Conservation (phyloP, 2,888 invertebrate species). For the Eledona agricola region DNA sequence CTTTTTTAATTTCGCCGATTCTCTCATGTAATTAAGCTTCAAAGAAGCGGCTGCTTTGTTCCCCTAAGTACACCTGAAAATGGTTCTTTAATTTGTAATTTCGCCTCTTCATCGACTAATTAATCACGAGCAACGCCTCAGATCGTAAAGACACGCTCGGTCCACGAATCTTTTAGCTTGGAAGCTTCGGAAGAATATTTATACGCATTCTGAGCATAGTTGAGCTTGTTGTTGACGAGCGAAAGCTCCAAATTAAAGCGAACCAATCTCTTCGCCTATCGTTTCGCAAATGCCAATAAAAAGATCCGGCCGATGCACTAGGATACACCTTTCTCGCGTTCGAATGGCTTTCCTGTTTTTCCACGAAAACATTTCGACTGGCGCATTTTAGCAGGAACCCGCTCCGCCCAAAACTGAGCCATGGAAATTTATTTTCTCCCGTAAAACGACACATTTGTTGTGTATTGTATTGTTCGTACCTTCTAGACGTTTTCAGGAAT, state of each 20-base stretch:
- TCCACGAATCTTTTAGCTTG: no score
- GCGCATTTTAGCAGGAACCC: constrained; percentile 12
- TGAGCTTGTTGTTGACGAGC: constrained; percentile 32
- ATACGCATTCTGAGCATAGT: constrained; percentile 18
- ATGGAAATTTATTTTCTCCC: constrained; percentile 22
- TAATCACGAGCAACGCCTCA: constrained; percentile 1
- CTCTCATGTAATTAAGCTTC: constrained; percentile 17
- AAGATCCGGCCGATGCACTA: constrained; percentile 31
- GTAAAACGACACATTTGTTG: constrained; percentile 8
- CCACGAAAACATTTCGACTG: constrained; percentile 11
- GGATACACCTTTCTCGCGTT: constrained; percentile 27
- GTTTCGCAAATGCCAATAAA: constrained; percentile 43
- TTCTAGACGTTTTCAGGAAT: constrained; percentile 6
- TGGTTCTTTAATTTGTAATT: constrained; percentile 15
- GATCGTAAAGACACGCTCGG: constrained; percentile 21
- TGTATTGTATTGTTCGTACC: constrained; percentile 11
- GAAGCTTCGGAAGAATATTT: no score
- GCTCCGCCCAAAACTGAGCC: constrained; percentile 3
- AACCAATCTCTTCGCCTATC: constrained; percentile 35
- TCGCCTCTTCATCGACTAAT: constrained; percentile 15
- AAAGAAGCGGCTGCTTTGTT: not conserved
- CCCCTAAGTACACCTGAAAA: constrained; percentile 1
- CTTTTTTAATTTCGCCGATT: constrained; percentile 20
- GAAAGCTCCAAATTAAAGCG: constrained; percentile 28
- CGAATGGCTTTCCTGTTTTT: constrained; percentile 26